These are phyloP conservation scores for Chelidonichthys spinosus DNA, from an alignment of 2,797 vertebrate genomes.

Conservation along the genomic window DNA sequence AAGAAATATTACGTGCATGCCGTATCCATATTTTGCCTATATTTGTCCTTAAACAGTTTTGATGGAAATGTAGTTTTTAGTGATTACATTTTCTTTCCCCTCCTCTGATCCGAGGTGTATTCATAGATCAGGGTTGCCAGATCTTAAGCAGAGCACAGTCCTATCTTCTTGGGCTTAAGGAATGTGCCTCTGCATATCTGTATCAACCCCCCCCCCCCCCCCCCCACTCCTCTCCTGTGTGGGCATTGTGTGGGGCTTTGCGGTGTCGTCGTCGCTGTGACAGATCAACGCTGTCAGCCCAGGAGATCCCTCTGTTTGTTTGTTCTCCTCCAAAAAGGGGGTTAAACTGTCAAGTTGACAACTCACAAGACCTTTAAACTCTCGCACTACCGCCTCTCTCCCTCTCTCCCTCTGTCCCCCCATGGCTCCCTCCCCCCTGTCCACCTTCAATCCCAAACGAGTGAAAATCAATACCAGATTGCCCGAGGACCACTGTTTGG, in stretches of 20 bases:
- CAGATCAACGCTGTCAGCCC: conserved; percentile 85
- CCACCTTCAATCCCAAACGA: conserved; percentile 85
- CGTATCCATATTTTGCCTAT: background rate
- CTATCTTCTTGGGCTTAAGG: conserved; percentile 60
- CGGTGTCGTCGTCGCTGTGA: conserved; percentile 76
- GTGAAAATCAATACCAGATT: conserved; percentile 92
- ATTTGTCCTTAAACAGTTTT: background rate
- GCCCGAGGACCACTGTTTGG: conserved; percentile 88
- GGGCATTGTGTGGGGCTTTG: conserved; percentile 77
- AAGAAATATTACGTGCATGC: background rate
- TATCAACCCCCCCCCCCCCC: conserved; percentile 45
- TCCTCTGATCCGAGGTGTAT: conserved; percentile 18
- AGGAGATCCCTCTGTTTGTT: conserved; percentile 85
- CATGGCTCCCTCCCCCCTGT: conserved; percentile 27
- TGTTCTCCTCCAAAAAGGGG: conserved; percentile 81
- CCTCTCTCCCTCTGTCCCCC: conserved; percentile 23
- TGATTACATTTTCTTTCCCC: background rate
- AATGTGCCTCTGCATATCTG: conserved; percentile 75
- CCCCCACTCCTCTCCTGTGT: conserved; percentile 59
- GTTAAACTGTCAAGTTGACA: conserved; percentile 89
- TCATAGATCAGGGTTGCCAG: conserved; percentile 15
- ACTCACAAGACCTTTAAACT: conserved; percentile 85
- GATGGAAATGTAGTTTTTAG: background rate
- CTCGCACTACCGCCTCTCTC: conserved; percentile 64
- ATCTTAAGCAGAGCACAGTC: conserved; percentile 39